phyloP scores from a whole-genome alignment of 2,113 vertebrate genomes.

The Tringa solitaria region DNA sequence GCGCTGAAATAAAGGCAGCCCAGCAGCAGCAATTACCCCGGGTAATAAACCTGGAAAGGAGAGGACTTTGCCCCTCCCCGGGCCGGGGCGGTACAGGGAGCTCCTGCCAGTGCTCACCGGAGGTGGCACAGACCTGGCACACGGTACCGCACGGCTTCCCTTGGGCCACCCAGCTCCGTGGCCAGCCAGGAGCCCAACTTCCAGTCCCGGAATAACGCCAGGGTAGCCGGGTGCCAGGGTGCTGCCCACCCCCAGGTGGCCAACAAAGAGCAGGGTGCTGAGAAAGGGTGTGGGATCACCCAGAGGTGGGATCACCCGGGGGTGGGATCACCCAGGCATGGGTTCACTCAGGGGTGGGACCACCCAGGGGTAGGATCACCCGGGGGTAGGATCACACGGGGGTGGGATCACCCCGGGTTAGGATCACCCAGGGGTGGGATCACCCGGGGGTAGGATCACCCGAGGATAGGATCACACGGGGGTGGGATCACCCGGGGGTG shows the following conservation, averaged over 20 bases:
- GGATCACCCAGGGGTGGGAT: too few relatives aligned
- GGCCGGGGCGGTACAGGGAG: neutral
- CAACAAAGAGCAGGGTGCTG: neutral
- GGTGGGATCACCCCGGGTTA: neutral
- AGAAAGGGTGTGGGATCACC: neutral
- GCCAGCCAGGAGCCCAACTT: neutral
- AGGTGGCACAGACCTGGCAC: neutral
- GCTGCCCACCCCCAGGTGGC: fast-evolving
- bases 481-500: neutral
- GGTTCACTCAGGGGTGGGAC: too few relatives aligned
- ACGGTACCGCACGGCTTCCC: neutral
- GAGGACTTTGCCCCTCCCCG: slow-evolving; percentile 26
- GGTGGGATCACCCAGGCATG: too few relatives aligned
- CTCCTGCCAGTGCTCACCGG: neutral
- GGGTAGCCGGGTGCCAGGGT: neutral
- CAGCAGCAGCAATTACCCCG: neutral
- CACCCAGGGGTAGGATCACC: too few relatives aligned
- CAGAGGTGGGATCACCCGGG: too few relatives aligned
- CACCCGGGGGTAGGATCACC: too few relatives aligned
- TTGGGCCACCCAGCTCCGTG: fast-evolving
- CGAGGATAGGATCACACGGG: too few relatives aligned
- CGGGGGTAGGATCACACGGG: too few relatives aligned
- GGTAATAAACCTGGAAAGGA: slow-evolving; percentile 23
- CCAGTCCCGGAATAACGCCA: neutral
- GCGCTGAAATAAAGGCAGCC: neutral